Conservation (phyloP, 2,113 vertebrate genomes). For the Cephalopterus ornatus region DNA sequence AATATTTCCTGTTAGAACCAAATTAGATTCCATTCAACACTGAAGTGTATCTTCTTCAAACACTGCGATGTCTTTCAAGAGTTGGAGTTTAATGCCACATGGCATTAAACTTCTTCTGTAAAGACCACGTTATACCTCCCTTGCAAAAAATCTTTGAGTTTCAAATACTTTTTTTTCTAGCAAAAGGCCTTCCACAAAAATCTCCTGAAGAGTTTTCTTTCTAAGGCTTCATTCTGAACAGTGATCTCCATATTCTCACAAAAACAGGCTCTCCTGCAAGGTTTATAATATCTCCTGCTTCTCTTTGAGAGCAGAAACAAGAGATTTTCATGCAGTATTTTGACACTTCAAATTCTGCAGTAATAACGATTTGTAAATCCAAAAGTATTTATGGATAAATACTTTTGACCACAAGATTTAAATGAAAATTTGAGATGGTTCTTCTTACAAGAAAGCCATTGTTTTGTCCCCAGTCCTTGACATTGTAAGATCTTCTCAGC, state of each 20-base stretch:
- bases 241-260: neutral
- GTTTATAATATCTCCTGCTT: neutral
- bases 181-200: neutral
- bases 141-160: neutral
- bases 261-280: neutral
- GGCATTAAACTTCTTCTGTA: neutral
- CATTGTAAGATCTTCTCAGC: neutral
- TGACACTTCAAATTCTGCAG: neutral
- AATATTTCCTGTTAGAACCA: neutral
- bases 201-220: neutral
- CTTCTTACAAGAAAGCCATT: neutral
- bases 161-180: neutral
- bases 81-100: accelerated
- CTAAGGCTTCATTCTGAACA: neutral
- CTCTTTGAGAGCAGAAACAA: neutral
- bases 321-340: neutral
- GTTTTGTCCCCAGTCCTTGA: neutral
- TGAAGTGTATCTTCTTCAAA: neutral
- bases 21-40: neutral
- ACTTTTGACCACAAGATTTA: neutral
- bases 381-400: neutral
- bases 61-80: neutral
- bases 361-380: neutral
- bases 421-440: neutral
- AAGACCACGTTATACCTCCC: neutral